Percentiles rank a stretch among this genome's conserved stretches.
These are phyloP conservation scores for Stegana nigrithorax DNA, from an alignment of 2,888 invertebrate species.

Conservation along the genomic window DNA sequence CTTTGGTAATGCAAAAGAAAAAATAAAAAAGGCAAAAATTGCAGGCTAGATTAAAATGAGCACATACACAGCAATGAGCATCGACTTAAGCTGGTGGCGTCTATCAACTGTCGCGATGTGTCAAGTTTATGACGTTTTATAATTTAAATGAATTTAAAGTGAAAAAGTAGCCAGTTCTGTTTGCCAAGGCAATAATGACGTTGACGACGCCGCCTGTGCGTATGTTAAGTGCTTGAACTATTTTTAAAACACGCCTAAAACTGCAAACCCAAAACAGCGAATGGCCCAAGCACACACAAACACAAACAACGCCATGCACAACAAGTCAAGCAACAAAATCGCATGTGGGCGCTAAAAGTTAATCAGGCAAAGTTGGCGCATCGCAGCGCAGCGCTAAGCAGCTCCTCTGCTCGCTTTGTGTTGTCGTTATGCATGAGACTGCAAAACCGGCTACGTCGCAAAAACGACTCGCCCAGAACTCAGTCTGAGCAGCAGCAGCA, in stretches of 20 bases:
- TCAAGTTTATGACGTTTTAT: not conserved
- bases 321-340: not conserved
- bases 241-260: no score
- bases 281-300: no score
- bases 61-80: not conserved
- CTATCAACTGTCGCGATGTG: not conserved
- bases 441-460: constrained; percentile 1
- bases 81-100: not conserved
- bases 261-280: no score
- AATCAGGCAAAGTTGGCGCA: not conserved
- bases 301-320: no score
- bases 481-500: not conserved
- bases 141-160: not conserved
- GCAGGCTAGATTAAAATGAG: not conserved
- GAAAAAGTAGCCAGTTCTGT: no score
- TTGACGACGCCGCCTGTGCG: no score
- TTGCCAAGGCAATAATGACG: no score
- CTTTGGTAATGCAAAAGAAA: not conserved
- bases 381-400: not conserved
- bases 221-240: no score
- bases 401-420: no score
- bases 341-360: constrained; percentile 18
- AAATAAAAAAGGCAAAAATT: not conserved
- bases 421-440: not conserved
- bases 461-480: not conserved